Evolutionary conservation across 1,140 invertebrate genomes (phyloP).

Genomic region (Micrasema minimum): DNA sequence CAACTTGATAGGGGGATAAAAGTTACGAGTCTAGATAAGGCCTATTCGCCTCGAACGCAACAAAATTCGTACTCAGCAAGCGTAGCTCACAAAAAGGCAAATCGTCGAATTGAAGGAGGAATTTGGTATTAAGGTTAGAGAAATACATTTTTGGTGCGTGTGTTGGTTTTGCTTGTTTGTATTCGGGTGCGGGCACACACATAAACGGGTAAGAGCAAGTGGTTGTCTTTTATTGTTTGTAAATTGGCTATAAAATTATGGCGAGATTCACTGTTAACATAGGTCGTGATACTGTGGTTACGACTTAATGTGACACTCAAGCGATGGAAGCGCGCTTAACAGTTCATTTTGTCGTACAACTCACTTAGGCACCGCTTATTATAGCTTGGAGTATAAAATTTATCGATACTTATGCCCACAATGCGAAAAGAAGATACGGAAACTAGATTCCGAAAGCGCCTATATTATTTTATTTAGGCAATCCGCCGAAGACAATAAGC

Average conservation of each 20-base stretch:
- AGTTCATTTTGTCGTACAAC: slow-evolving; percentile 30
- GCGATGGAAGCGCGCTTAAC: slow-evolving; percentile 17
- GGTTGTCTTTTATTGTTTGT: slow-evolving; percentile 68
- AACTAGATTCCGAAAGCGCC: no score
- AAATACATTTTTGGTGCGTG: neutral
- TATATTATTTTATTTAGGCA: no score
- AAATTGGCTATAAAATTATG: slow-evolving; percentile 69
- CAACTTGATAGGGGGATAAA: slow-evolving; percentile 59
- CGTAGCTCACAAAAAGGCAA: neutral
- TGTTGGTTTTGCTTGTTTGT: slow-evolving; percentile 1
- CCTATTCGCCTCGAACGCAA: neutral
- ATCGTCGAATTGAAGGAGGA: neutral
- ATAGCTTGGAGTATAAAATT: no score
- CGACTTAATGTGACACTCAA: slow-evolving; percentile 35
- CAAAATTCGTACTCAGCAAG: slow-evolving; percentile 1
- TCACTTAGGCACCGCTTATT: slow-evolving; percentile 23
- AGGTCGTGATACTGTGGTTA: slow-evolving; percentile 44
- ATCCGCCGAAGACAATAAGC: no score
- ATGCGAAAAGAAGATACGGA: no score
- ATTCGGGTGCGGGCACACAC: slow-evolving; percentile 57
- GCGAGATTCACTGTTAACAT: slow-evolving; percentile 45
- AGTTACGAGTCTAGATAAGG: slow-evolving; percentile 61
- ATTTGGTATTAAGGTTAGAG: neutral
- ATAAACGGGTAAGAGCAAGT: slow-evolving; percentile 62
- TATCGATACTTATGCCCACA: no score